These are phyloP conservation scores for Scaptomyza parva DNA, from an alignment of 2,888 invertebrate species.

Conservation along the genomic window DNA sequence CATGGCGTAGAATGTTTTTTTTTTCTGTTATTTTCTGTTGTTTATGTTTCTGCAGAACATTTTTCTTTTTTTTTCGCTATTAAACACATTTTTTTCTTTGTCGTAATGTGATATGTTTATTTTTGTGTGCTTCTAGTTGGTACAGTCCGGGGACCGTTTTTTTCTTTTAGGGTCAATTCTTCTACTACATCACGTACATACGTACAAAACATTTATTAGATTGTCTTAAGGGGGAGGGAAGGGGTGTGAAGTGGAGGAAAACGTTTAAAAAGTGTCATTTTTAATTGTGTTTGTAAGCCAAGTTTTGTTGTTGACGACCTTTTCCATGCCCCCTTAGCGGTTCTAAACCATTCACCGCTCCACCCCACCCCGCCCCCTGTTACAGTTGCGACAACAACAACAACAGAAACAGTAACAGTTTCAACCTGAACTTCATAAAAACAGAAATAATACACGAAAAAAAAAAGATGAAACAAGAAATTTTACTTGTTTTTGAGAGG, in stretches of 20 bases:
- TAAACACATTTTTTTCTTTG: slow-evolving; percentile 50
- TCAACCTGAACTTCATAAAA: slow-evolving; percentile 42
- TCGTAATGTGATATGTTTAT: slow-evolving; percentile 70
- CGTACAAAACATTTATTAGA: slow-evolving; percentile 62
- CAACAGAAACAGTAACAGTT: too few species aligned
- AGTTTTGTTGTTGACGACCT: slow-evolving; percentile 64
- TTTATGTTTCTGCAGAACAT: slow-evolving; percentile 73
- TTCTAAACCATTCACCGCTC: slow-evolving; percentile 10
- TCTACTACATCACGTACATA: slow-evolving; percentile 67
- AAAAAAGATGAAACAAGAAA: slow-evolving; percentile 21
- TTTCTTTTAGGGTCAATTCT: slow-evolving; percentile 68
- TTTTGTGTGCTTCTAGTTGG: not conserved
- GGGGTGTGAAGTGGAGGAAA: not conserved
- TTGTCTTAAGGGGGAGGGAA: not conserved
- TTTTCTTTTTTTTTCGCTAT: slow-evolving; percentile 75
- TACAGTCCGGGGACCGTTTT: slow-evolving; percentile 14
- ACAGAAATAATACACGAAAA: slow-evolving; percentile 19
- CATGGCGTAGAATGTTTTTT: slow-evolving; percentile 26
- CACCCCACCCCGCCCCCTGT: slow-evolving; percentile 55
- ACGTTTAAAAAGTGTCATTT: slow-evolving; percentile 46
- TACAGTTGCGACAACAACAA: slow-evolving; percentile 74
- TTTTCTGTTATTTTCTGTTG: slow-evolving; percentile 9
- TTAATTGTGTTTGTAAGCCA: slow-evolving; percentile 78
- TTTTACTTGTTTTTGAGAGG: not conserved
- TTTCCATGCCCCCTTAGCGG: slow-evolving; percentile 73